Evolutionary conservation across 2,797 vertebrate genomes (phyloP).

Genomic region (Strix occidentalis): DNA sequence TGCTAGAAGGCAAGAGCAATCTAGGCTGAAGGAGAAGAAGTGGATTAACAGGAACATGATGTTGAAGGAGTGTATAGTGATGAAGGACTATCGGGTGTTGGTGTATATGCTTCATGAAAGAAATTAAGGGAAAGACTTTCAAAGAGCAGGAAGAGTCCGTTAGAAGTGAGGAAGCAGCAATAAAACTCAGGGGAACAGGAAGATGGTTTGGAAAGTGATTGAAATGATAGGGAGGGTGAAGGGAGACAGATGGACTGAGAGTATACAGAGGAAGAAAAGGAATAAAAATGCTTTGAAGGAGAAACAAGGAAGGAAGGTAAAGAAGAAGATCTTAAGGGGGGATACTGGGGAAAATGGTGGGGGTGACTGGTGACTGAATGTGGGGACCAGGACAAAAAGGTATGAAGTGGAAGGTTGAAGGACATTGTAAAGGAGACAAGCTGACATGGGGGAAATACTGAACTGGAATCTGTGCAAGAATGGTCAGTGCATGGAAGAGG

Average conservation of each 20-base stretch:
- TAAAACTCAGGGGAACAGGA: neutral
- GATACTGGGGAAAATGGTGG: neutral
- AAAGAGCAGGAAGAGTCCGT: neutral
- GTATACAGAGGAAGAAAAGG: neutral
- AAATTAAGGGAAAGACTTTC: neutral
- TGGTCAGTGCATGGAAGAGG: neutral
- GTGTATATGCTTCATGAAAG: neutral
- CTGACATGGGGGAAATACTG: neutral
- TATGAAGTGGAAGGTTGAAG: neutral
- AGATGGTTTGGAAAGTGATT: neutral
- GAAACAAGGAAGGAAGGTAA: neutral
- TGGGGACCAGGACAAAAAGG: neutral
- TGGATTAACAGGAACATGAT: neutral
- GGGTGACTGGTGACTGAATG: neutral
- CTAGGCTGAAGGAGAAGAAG: neutral
- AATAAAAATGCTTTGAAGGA: neutral
- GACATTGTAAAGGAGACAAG: neutral
- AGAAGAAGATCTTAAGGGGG: neutral
- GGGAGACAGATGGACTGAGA: neutral
- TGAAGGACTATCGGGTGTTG: neutral
- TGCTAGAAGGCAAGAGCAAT: neutral
- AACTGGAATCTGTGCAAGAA: neutral
- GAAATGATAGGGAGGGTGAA: neutral
- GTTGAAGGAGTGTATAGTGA: neutral
- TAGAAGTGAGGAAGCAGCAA: neutral